These are phyloP conservation scores for Bradypus variegatus DNA, from an alignment of 2,797 vertebrate genomes.

Conservation along the genomic window DNA sequence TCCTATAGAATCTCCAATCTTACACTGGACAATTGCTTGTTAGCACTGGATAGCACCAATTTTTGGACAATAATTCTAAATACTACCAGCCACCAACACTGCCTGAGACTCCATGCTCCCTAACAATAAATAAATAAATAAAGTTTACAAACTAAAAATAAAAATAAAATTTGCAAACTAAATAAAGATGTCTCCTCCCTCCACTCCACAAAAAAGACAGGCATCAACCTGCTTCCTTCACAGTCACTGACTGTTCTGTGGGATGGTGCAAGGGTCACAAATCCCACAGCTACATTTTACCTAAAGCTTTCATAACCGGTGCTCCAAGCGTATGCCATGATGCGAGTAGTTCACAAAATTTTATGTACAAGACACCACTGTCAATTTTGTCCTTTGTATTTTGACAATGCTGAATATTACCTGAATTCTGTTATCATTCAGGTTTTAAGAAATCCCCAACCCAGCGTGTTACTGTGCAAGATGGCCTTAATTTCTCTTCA, in stretches of 20 bases:
- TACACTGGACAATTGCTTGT: neutral
- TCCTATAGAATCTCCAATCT: neutral
- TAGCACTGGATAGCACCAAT: neutral
- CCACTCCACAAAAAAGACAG: neutral
- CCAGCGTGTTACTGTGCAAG: too few relatives aligned
- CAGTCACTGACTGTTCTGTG: neutral
- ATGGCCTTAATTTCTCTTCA: too few relatives aligned
- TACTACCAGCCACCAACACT: neutral
- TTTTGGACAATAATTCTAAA: neutral
- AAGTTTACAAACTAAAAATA: neutral
- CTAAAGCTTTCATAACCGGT: neutral
- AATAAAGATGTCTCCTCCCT: neutral
- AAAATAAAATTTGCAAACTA: neutral
- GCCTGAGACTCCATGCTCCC: neutral
- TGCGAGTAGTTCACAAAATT: neutral
- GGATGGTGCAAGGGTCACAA: neutral
- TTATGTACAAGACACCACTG: neutral
- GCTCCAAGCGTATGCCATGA: neutral
- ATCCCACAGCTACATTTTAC: neutral
- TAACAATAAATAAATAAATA: neutral
- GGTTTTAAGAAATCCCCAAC: too few relatives aligned
- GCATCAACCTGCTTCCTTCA: neutral
- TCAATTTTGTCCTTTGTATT: neutral
- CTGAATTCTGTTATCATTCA: too few relatives aligned
- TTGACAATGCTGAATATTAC: too few relatives aligned